Conservation (phyloP, 1,140 invertebrate genomes). For the Amyelois transitella region DNA sequence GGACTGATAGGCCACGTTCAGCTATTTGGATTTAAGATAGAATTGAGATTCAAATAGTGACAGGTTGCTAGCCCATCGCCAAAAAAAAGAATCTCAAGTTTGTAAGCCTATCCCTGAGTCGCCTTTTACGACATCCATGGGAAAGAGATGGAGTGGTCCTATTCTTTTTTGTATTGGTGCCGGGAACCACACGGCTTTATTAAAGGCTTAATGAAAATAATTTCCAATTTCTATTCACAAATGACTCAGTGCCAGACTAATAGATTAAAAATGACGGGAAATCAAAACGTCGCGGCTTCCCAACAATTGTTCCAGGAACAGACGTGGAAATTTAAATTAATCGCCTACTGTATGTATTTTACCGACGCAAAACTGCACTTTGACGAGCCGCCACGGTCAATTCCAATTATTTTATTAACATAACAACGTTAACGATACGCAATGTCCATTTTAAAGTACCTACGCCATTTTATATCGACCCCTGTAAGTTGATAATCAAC, state of each 20-base stretch:
- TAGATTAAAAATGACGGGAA: slow-evolving; percentile 2
- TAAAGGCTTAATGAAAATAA: neutral
- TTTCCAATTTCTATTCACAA: neutral
- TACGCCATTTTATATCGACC: slow-evolving; percentile 15
- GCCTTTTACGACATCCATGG: too few relatives aligned
- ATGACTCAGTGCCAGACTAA: neutral
- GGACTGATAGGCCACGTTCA: too few relatives aligned
- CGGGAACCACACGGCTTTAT: neutral
- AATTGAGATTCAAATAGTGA: too few relatives aligned
- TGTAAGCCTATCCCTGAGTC: too few relatives aligned
- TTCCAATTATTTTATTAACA: slow-evolving; percentile 37
- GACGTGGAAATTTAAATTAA: slow-evolving; percentile 23
- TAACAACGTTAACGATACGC: slow-evolving; percentile 24
- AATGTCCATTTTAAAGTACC: slow-evolving; percentile 21
- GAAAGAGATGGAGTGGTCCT: too few relatives aligned
- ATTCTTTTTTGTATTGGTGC: too few relatives aligned
- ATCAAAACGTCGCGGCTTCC: neutral
- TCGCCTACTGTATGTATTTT: slow-evolving; percentile 14
- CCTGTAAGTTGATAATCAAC: slow-evolving; percentile 5
- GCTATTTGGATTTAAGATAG: too few relatives aligned
- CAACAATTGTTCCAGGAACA: slow-evolving; percentile 1
- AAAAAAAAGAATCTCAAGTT: too few relatives aligned
- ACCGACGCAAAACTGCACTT: slow-evolving; percentile 22
- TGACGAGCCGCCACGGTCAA: slow-evolving; percentile 18
- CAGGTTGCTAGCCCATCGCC: too few relatives aligned